Evolutionary conservation across 2,113 vertebrate genomes (phyloP).

Genomic region (Mastomys natalensis): DNA sequence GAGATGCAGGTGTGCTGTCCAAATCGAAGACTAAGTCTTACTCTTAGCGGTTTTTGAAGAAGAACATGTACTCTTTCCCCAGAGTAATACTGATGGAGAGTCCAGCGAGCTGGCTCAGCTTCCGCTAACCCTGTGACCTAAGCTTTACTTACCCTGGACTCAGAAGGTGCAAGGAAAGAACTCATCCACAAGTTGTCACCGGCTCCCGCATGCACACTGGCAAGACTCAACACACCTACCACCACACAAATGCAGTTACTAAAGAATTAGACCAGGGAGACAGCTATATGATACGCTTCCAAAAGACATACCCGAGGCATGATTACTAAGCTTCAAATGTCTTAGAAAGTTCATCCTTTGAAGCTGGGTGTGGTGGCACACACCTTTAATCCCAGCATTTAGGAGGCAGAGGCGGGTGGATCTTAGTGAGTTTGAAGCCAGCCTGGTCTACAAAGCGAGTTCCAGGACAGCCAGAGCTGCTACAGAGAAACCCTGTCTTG

Average conservation of each 20-base stretch:
- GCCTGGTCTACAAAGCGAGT: neutral
- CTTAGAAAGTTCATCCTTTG: neutral
- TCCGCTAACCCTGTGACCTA: neutral
- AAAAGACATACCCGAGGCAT: neutral
- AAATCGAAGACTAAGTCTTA: constrained; percentile 45
- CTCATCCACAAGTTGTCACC: neutral
- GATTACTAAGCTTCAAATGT: neutral
- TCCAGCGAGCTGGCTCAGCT: no score
- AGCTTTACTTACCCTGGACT: neutral
- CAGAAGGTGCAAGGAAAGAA: neutral
- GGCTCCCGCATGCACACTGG: neutral
- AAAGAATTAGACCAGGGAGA: neutral
- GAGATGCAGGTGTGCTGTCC: constrained; percentile 11
- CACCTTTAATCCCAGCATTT: neutral
- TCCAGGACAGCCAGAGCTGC: neutral
- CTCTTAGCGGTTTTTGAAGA: constrained; percentile 46
- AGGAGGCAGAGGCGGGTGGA: no score
- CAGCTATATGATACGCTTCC: neutral
- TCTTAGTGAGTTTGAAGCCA: neutral
- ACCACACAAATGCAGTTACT: neutral
- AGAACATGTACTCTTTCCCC: neutral
- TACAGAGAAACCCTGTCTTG: neutral
- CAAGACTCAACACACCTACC: neutral
- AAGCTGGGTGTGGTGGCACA: neutral
- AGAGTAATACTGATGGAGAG: neutral